Evolutionary conservation across 1,140 invertebrate species (phyloP).

Genomic region (Maconellicoccus hirsutus): DNA sequence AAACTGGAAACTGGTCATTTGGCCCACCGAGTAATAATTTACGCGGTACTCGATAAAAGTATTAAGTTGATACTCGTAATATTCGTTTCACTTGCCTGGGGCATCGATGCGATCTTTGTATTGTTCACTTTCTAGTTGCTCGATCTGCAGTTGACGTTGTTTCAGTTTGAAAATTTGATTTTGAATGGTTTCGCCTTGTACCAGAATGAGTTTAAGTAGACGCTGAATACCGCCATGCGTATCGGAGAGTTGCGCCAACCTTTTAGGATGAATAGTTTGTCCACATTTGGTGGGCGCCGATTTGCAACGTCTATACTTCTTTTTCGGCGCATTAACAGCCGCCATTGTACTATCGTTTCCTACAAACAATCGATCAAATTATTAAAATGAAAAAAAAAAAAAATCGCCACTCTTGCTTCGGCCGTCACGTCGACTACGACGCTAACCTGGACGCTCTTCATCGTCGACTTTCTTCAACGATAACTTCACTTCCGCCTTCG

Average conservation of each 20-base stretch:
- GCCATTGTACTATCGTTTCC: too few species aligned
- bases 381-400: too few species aligned
- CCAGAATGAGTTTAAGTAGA: constrained; percentile 61
- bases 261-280: constrained; percentile 29
- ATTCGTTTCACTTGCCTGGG: too few species aligned
- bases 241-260: constrained; percentile 28
- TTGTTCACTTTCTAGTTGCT: constrained; percentile 58
- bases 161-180: constrained; percentile 51
- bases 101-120: constrained; percentile 55
- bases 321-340: too few species aligned
- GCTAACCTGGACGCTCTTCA: neutral
- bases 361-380: too few species aligned
- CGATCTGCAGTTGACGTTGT: constrained; percentile 64
- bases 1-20: too few species aligned
- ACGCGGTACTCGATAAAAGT: too few species aligned
- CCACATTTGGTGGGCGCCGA: neutral
- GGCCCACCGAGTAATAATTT: too few species aligned
- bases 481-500: constrained; percentile 44
- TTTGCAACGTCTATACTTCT: constrained; percentile 2
- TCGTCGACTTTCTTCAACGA: constrained; percentile 34
- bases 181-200: constrained; percentile 70
- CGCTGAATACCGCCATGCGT: constrained; percentile 44
- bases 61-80: too few species aligned
- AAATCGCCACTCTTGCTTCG: too few species aligned
- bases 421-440: too few species aligned